Evolutionary conservation across 2,797 vertebrate genomes (phyloP).

Genomic region (Falco peregrinus): DNA sequence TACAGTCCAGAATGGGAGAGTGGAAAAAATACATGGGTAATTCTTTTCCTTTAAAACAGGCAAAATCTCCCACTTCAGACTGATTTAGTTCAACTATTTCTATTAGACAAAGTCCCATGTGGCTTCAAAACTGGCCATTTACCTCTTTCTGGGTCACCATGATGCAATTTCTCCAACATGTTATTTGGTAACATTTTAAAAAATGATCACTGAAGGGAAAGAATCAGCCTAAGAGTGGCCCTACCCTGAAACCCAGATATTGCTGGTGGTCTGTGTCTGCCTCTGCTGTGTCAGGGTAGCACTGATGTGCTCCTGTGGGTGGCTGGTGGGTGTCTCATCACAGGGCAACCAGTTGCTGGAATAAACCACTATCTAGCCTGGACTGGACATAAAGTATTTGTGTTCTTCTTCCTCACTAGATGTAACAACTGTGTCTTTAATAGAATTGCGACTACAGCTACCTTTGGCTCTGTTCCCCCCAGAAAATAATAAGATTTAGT

Average conservation of each 20-base stretch:
- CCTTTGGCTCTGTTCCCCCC: not conserved
- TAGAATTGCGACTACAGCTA: not conserved
- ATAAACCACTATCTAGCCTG: not conserved
- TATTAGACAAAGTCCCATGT: not conserved
- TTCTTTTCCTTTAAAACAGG: not conserved
- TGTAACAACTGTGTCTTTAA: not conserved
- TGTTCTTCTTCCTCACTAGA: not conserved
- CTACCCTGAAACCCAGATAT: not conserved
- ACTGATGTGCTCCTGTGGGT: not conserved
- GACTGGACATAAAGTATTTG: not conserved
- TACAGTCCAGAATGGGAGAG: not conserved
- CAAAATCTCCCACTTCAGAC: rapidly evolving
- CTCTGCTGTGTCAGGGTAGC: not conserved
- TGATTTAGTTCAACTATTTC: not conserved
- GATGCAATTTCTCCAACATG: not conserved
- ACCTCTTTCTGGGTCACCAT: not conserved
- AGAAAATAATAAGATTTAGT: not conserved
- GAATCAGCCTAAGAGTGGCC: not conserved
- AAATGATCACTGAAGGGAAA: not conserved
- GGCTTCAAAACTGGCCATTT: not conserved
- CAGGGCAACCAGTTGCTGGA: not conserved
- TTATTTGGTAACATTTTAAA: not conserved
- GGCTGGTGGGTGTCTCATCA: not conserved
- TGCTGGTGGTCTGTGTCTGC: not conserved
- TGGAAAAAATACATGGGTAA: not conserved